Evolutionary conservation across 37 sponge, comb jelly and placozoan species (phyloP), one percentile per base, ranked within the genome.

Genomic region (Geodia barretti): DNA sequence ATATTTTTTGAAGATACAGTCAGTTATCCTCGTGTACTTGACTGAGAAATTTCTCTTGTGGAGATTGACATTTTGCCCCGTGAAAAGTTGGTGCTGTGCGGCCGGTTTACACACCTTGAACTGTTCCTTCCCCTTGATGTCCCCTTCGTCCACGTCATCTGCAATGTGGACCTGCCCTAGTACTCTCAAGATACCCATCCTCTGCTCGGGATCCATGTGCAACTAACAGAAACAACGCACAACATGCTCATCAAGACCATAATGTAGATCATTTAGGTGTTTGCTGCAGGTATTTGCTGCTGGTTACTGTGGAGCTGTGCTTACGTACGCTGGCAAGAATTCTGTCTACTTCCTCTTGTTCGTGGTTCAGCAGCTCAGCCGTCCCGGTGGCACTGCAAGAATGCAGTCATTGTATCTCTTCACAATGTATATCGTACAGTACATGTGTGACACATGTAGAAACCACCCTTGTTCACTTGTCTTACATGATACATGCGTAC

Each of bases 131-230:
- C 54, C 89, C 29, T 76, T 83, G 11, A 90, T 87, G 62, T 88
- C 93, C 23, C 85, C 95, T 19, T 95, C 92, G 1, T 60, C 47
- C 21, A 68, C 72, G 21, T 79, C 80, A 63, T 86, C 93, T 41
- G 87, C 47, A 43, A 86, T 83, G 69, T 95, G 93, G 7, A 91
- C 93, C 40, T 92, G 87, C 62, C 93, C 93, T 8, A 95, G 88
- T 11, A 95, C 91, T 23, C 73, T 60, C 35, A 81, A 39, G 62
- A 95, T 76, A 58, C 74, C 95, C 35, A 34, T 21, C 25, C 40
- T 71, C 72, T 71, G n/a, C 25, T 38, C 37, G 11, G 41, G 37
- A 71, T 41, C 5, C 43, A 41, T 59, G 4, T 47, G 54, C 54
- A 47, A 14, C 54, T 47, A 14, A 47, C 11, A 47, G 54, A n/a